These are phyloP conservation scores for Lycopodina hypogea DNA, from an alignment of 37 sponge, comb jelly and placozoan species.

Conservation along the genomic window DNA sequence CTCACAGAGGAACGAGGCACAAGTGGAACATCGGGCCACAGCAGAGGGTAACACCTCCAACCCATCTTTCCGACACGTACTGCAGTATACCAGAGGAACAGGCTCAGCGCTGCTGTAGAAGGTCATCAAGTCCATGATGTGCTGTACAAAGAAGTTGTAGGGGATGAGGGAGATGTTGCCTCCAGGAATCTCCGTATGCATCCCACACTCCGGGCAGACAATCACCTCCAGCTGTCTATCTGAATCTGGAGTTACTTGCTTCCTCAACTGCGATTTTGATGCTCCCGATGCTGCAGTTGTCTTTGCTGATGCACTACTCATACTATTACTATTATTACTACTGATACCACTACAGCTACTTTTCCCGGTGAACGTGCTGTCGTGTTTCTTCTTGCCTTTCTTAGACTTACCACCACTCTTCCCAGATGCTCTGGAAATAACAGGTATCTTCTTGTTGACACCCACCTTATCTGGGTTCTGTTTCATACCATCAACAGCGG, in stretches of 20 bases:
- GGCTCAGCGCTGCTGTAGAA: conserved; percentile 57
- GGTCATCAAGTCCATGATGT: conserved; percentile 55
- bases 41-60: conserved; percentile 30
- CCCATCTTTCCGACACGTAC: conserved; percentile 46
- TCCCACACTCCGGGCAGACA: conserved; percentile 42
- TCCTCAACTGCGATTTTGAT: not conserved
- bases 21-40: conserved; percentile 44
- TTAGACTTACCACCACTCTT: not conserved
- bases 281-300: not conserved
- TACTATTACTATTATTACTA: not conserved
- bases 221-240: not conserved
- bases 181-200: conserved; percentile 28
- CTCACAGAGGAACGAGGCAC: conserved; percentile 45
- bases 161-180: conserved; percentile 22
- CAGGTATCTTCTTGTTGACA: no score
- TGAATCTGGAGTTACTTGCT: not conserved
- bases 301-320: not conserved
- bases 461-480: no score
- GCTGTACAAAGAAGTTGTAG: conserved; percentile 57
- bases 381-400: not conserved
- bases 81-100: conserved; percentile 42
- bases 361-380: not conserved
- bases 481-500: not conserved
- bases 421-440: no score
- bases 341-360: not conserved